Base-by-base conservation (phyloP, 1,140 invertebrate species). In the Lordiphosa mommai region DNA sequence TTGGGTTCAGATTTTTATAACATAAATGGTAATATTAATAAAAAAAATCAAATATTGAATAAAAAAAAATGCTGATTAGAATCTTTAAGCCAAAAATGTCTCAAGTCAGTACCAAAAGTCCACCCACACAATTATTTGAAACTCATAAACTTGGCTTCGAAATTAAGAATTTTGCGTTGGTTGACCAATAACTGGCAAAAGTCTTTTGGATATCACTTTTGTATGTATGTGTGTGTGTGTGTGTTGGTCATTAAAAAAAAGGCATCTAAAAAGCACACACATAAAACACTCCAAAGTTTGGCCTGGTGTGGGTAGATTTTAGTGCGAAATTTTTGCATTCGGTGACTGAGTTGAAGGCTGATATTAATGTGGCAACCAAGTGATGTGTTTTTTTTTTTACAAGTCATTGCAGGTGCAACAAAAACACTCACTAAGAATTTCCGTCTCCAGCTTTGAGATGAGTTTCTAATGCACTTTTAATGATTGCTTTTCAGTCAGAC, bases 391-490 rank as follows among this genome's bases (percentile, higher is more conserved):
- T 52, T 51, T 51, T 71, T 74, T 67, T 49, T 33, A 64, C 77
- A 8, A 84, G 79, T 82, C 77, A 82, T 82, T 61, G 77, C 77
- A 82, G 77, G 72, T 82, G 76, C 68, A 69, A 50, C 48, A 57
- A 57, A 63, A 17, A 17, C 16, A 64, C 30, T 55, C 60, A 56
- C 40, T 30, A n/a, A 72, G 68, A 79, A 68, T 66, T 47, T 32
- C 61, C 20, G 37, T 40, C 23, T 27, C 23, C 23, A 27, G 4
- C 23, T 27, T 27, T 4, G 7, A 65, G 47, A 49, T 56, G 44
- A 48, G 49, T 59, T 61, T 70, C 53, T 80, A 84, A 82, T 82
- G 76, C 71, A 77, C 73, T 82, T 76, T 76, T 82, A 84, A 84
- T 82, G 72, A 56, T 49, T 49, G 29, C 16, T 30, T 23, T 23